A percentile compares a stretch with the other conserved stretches of the same genome.
These are phyloP conservation scores for Ceryle rudis DNA, from an alignment of 2,797 vertebrate genomes.

Conservation along the genomic window DNA sequence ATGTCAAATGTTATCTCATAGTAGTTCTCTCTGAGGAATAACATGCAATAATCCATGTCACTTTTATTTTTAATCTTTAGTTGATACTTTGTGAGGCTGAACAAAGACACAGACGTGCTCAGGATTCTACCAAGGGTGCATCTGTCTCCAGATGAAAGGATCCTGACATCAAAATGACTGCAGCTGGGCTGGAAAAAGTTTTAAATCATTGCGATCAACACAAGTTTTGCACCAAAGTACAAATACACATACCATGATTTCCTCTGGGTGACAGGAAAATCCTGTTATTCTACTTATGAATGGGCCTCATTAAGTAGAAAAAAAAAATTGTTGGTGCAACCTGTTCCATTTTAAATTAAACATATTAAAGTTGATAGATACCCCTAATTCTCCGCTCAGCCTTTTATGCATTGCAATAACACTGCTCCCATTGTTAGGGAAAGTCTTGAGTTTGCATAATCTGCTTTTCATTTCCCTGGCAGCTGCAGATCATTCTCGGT, in stretches of 20 bases:
- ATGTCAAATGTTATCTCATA: not conserved
- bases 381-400: conserved; percentile 45
- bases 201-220: conserved; percentile 16
- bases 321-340: conserved; percentile 59
- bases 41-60: not conserved
- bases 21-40: not conserved
- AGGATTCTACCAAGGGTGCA: conserved; percentile 52
- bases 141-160: conserved; percentile 62
- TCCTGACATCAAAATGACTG: conserved; percentile 52
- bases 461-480: conserved; percentile 61
- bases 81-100: not conserved
- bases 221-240: conserved; percentile 58
- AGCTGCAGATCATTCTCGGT: conserved; percentile 61
- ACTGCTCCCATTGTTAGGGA: conserved; percentile 28
- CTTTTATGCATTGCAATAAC: conserved; percentile 42
- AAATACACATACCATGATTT: conserved; percentile 28
- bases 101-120: not conserved
- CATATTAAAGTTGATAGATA: conserved; percentile 65
- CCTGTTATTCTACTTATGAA: conserved; percentile 60
- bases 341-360: conserved; percentile 67
- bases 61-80: conserved; percentile 40
- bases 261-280: conserved; percentile 64
- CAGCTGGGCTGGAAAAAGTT: conserved; percentile 62
- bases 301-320: conserved; percentile 57
- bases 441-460: conserved; percentile 62